Base-by-base conservation (phyloP, 1,140 invertebrate genomes). In the Lysiphlebus fabarum region DNA sequence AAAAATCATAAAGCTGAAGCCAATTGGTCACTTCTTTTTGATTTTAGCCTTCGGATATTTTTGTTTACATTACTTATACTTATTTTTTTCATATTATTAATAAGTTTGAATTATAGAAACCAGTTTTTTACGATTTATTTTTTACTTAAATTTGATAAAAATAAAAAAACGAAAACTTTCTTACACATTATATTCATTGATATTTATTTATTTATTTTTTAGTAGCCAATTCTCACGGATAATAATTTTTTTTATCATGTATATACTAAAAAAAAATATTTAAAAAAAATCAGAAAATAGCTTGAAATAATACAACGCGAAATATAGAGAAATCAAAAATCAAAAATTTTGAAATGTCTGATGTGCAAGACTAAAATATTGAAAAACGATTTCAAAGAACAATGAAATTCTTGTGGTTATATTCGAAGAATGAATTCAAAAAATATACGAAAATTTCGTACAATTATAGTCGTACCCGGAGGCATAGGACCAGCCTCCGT, bases 331-430 rank as follows among this genome's bases (percentile, higher is more conserved):
- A 57, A 55, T 33, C 6, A 41, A 41, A 48, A 9, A 9, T 8
- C n/a, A n/a, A n/a, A n/a, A n/a, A n/a, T n/a, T n/a, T 14, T 12
- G 42, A 53, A 37, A 36, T 37, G 41, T 45, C 40, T 14, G n/a
- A n/a, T n/a, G 26, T 53, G 43, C 17, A 1, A 1, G 4, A 26
- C 17, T 26, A 26, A 26, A 26, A 26, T 26, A 26, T 26, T 26
- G 17, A 4, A 26, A 58, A 62, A 62, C 61, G 50, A 62, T 62
- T 62, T 53, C 56, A 37, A 14, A 50, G 56, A 62, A 62, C 61
- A 62, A 62, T 62, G 61, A 62, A 62, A 62, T 62, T 58, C 56
- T 53, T 57, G 37, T 34, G 49, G 34, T 51, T 36, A n/a, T 51
- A 26, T 51, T 37, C 33, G 34, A 34, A 40, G 49, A 51, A 51